Evolutionary conservation across 2,888 invertebrate genomes (phyloP).

Genomic region (Tineola bisselliella): DNA sequence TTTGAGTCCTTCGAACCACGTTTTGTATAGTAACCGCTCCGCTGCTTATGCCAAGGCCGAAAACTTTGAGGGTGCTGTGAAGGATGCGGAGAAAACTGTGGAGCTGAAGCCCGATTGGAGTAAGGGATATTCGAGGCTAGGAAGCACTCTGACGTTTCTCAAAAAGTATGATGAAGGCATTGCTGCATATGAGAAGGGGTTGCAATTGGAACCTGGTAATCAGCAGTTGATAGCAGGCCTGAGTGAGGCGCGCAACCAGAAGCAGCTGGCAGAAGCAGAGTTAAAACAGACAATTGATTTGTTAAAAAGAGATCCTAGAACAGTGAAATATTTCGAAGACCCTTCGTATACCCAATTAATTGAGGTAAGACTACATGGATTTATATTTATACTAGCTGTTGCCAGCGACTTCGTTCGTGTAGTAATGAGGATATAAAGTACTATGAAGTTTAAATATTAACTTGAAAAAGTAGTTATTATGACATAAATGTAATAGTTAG

Average conservation of each 20-base stretch:
- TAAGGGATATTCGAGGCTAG: conserved; percentile 90
- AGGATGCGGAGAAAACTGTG: conserved; percentile 88
- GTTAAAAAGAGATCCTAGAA: conserved; percentile 73
- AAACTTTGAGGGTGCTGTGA: conserved; percentile 77
- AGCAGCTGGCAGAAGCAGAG: conserved; percentile 13
- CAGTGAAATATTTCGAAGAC: conserved; percentile 76
- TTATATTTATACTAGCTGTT: too few species aligned
- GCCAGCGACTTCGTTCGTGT: too few species aligned
- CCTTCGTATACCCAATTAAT: conserved; percentile 76
- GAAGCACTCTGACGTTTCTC: conserved; percentile 83
- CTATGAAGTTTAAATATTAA: too few species aligned
- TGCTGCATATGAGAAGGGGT: conserved; percentile 75
- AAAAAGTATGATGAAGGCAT: conserved; percentile 79
- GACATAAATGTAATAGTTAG: too few species aligned
- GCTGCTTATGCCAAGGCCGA: conserved; percentile 88
- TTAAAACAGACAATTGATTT: conserved; percentile 21
- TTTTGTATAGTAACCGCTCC: conserved; percentile 90
- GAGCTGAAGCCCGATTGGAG: conserved; percentile 84
- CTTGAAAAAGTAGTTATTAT: too few species aligned
- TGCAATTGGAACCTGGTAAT: conserved; percentile 78
- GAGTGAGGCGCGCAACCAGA: conserved; percentile 64
- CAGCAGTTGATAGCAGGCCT: conserved; percentile 75
- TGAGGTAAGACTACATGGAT: too few species aligned
- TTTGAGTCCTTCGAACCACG: conserved; percentile 84
- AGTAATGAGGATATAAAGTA: too few species aligned